Conservation (phyloP, 2,113 vertebrate species). For the Oryzias celebensis region DNA sequence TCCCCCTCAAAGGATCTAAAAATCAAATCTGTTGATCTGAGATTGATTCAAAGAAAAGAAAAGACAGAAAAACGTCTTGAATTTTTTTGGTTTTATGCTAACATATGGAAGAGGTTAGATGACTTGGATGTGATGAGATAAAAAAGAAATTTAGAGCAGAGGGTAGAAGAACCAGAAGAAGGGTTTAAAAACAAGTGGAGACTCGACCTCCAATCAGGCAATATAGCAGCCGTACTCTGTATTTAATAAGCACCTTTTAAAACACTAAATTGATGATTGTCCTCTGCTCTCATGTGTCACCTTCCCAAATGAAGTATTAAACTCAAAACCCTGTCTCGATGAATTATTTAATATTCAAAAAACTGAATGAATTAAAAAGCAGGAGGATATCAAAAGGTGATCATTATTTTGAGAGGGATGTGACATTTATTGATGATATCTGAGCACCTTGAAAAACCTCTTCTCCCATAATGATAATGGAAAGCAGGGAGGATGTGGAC, state of each 20-base stretch:
- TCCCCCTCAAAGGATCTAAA: no score
- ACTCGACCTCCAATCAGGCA: conserved; percentile 2
- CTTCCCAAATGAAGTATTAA: conserved; percentile 40
- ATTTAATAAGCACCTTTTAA: not conserved
- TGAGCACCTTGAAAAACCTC: conserved; percentile 28
- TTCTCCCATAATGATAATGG: conserved; percentile 15
- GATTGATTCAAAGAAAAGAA: no score
- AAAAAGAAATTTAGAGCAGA: not conserved
- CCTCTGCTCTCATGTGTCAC: not conserved
- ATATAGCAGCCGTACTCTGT: not conserved
- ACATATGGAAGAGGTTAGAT: not conserved
- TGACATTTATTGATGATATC: conserved; percentile 40
- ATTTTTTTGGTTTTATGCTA: no score
- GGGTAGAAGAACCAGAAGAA: not conserved
- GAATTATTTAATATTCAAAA: conserved; percentile 57
- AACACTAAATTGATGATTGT: conserved; percentile 30
- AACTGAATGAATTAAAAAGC: conserved; percentile 34
- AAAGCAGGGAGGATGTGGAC: conserved; percentile 15
- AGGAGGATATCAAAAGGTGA: conserved; percentile 35
- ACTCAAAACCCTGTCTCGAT: conserved; percentile 26
- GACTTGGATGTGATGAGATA: not conserved
- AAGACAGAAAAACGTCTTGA: no score
- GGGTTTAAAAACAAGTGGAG: not conserved
- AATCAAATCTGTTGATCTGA: no score
- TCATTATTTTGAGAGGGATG: conserved; percentile 40